Percentiles rank a stretch among this genome's conserved stretches.
Conservation (phyloP, 2,888 invertebrate genomes). For the Iphiclides podalirius region DNA sequence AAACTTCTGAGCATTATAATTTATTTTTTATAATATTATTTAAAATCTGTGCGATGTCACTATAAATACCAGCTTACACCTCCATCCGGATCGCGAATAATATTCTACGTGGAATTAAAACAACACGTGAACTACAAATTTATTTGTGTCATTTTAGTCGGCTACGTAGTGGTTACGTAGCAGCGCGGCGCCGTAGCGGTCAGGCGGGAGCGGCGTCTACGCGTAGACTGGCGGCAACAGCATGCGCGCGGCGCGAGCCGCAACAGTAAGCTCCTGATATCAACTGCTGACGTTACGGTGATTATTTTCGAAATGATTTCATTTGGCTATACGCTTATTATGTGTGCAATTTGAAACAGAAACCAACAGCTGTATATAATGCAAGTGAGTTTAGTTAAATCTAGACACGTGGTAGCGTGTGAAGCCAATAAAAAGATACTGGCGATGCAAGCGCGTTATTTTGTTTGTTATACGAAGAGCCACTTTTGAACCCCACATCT, state of each 20-base stretch:
- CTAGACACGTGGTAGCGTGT: too few relatives aligned
- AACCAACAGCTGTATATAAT: too few relatives aligned
- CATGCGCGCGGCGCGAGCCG: slow-evolving; percentile 22
- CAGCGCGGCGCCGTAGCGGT: slow-evolving; percentile 25
- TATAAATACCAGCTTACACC: background rate
- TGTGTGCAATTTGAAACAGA: too few relatives aligned
- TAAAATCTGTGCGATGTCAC: slow-evolving; percentile 2
- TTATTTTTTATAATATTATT: slow-evolving; percentile 1
- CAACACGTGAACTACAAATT: slow-evolving; percentile 6
- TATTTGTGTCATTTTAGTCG: slow-evolving; percentile 6
- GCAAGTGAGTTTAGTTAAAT: too few relatives aligned
- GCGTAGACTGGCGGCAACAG: slow-evolving; percentile 25
- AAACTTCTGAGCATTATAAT: slow-evolving; percentile 10
- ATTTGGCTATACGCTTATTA: too few relatives aligned
- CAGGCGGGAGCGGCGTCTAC: slow-evolving; percentile 24
- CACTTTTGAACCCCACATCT: too few relatives aligned
- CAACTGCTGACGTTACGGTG: background rate
- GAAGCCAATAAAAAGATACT: too few relatives aligned
- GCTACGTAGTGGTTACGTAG: slow-evolving; percentile 24
- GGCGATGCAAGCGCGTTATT: too few relatives aligned
- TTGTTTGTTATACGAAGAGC: too few relatives aligned
- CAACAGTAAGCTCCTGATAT: background rate
- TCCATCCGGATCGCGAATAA: background rate
- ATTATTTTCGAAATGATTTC: background rate
- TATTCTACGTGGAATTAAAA: background rate